A percentile compares a stretch with the other conserved stretches of the same genome.
These are phyloP conservation scores for Bruchidius siliquastri DNA, from an alignment of 2,888 invertebrate species.

Conservation along the genomic window DNA sequence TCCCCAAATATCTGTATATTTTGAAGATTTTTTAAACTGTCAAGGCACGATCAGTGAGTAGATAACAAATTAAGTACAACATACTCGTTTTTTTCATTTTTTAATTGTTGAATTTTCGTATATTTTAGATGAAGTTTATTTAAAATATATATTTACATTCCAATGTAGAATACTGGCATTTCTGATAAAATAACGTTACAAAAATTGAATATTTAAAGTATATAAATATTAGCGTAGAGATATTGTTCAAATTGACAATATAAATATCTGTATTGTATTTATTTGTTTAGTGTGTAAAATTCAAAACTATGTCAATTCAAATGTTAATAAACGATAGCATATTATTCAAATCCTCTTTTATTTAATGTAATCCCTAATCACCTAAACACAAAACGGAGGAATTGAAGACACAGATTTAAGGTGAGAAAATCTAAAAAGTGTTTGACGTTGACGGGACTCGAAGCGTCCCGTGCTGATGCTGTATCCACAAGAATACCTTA, in stretches of 20 bases:
- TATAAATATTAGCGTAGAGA: not conserved
- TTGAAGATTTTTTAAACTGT: too few species aligned
- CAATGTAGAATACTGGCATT: not conserved
- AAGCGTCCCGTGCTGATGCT: too few species aligned
- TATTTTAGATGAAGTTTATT: not conserved
- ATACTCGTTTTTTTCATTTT: not conserved
- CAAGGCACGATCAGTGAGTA: too few species aligned
- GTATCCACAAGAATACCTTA: too few species aligned
- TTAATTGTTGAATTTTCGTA: not conserved
- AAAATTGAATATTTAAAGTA: not conserved
- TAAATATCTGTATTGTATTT: not conserved
- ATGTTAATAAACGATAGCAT: slow-evolving; percentile 28
- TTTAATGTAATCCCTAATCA: too few species aligned
- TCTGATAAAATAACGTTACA: not conserved
- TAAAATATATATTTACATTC: not conserved
- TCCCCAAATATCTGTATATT: too few species aligned
- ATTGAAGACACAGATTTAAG: too few species aligned
- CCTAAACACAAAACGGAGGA: too few species aligned
- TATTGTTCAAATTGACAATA: slow-evolving; percentile 1
- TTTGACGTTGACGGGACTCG: too few species aligned
- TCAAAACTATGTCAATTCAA: slow-evolving; percentile 26
- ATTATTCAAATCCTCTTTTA: not conserved
- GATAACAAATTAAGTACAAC: too few species aligned
- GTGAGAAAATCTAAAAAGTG: too few species aligned
- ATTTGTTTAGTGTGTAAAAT: not conserved